A percentile compares a stretch with the other conserved stretches of the same genome.
phyloP scores from a whole-genome alignment of 2,797 vertebrate species.

The Echiichthys vipera region DNA sequence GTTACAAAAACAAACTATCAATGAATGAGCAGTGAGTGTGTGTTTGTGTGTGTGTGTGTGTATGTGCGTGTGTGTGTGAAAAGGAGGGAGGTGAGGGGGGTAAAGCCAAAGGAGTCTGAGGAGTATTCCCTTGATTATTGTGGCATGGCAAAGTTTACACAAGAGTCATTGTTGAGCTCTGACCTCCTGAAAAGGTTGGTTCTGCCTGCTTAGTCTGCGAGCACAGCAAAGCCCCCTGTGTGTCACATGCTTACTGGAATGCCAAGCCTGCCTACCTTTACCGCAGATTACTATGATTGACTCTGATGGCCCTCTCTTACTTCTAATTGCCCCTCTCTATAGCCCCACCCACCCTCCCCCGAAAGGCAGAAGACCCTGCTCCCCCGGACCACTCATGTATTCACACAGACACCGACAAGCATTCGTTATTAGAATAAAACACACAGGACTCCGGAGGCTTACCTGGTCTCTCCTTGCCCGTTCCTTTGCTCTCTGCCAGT shows the following conservation, averaged over 20 bases:
- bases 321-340: slow-evolving; percentile 78
- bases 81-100: slow-evolving; percentile 26
- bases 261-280: slow-evolving; percentile 83
- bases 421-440: not conserved
- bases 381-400: not conserved
- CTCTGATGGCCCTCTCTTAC: slow-evolving; percentile 78
- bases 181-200: slow-evolving; percentile 78
- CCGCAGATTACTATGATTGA: slow-evolving; percentile 84
- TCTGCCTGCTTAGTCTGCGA: slow-evolving; percentile 78
- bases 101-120: slow-evolving; percentile 34
- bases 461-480: slow-evolving; percentile 97
- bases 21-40: slow-evolving; percentile 22
- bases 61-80: slow-evolving; percentile 15
- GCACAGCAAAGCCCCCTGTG: slow-evolving; percentile 68
- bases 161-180: slow-evolving; percentile 84
- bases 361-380: slow-evolving; percentile 6
- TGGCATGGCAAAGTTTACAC: slow-evolving; percentile 85
- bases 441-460: slow-evolving; percentile 40
- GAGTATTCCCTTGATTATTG: slow-evolving; percentile 81
- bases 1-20: not conserved
- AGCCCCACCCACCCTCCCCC: slow-evolving; percentile 23
- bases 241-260: slow-evolving; percentile 85
- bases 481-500: slow-evolving; percentile 95
- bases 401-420: not conserved
- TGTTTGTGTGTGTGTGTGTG: not conserved